Evolutionary conservation across 2,797 vertebrate species (phyloP).

Genomic region (Sternarchorhynchus goeldii): DNA sequence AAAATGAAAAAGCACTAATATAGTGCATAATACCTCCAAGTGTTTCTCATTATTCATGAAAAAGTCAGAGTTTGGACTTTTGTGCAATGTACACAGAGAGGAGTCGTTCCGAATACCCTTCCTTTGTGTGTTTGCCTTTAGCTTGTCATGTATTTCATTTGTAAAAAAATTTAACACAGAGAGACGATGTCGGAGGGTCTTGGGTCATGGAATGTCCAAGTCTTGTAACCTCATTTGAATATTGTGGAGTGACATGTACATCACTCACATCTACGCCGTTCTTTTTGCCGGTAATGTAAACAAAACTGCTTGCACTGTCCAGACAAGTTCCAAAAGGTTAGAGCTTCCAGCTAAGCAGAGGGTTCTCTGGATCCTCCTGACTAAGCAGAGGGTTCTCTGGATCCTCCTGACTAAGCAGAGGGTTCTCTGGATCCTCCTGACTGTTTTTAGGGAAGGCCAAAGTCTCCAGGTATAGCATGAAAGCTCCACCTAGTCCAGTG

Average conservation of each 20-base stretch:
- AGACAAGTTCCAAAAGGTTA: constrained; percentile 11
- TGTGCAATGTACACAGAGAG: constrained; percentile 36
- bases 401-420: too few relatives aligned
- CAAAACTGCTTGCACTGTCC: constrained; percentile 15
- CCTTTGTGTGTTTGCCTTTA: neutral
- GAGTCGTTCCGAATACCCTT: constrained; percentile 49
- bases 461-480: neutral
- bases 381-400: too few relatives aligned
- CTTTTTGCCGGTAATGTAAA: constrained; percentile 20
- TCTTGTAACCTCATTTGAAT: constrained; percentile 49
- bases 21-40: constrained; percentile 88
- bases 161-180: constrained; percentile 54
- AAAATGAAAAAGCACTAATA: constrained; percentile 90
- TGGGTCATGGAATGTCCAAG: constrained; percentile 49
- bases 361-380: too few relatives aligned
- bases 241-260: constrained; percentile 42
- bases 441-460: too few relatives aligned
- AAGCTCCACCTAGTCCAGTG: constrained; percentile 40
- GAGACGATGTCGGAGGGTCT: constrained; percentile 55
- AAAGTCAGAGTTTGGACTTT: constrained; percentile 67
- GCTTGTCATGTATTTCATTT: constrained; percentile 40
- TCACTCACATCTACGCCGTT: constrained; percentile 36
- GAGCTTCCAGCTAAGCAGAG: constrained; percentile 1
- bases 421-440: too few relatives aligned
- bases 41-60: constrained; percentile 73